A percentile compares a stretch with the other conserved stretches of the same genome.
Conservation (phyloP, 2,113 vertebrate genomes). For the Copsychus sechellarum region DNA sequence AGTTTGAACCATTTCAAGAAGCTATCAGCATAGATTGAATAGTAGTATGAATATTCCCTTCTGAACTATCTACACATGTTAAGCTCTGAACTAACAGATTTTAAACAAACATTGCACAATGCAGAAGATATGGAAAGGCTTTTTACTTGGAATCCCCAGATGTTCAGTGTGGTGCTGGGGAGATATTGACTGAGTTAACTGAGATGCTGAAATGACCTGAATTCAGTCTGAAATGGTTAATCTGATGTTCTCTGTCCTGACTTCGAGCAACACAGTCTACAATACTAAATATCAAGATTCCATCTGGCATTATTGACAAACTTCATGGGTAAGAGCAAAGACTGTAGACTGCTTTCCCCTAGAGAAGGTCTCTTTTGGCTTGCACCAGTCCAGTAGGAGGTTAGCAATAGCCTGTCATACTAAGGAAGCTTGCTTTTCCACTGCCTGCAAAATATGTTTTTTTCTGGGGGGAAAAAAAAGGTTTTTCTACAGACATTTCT, state of each 20-base stretch:
- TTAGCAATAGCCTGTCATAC: background rate
- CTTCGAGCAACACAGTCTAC: background rate
- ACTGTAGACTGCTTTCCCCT: background rate
- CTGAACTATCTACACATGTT: background rate
- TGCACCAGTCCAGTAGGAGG: background rate
- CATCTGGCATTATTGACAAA: background rate
- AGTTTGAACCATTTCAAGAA: background rate
- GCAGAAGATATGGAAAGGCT: background rate
- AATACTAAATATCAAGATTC: background rate
- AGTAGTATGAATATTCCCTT: background rate
- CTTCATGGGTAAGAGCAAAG: background rate
- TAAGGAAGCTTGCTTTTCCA: background rate
- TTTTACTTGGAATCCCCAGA: background rate
- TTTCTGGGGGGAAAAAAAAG: background rate
- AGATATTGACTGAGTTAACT: background rate
- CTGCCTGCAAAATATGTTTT: background rate
- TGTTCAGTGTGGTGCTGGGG: background rate
- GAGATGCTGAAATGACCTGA: background rate
- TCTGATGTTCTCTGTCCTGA: background rate
- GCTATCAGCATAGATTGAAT: background rate
- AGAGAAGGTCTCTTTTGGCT: background rate
- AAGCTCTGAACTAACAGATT: background rate
- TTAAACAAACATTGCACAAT: background rate
- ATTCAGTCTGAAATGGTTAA: background rate
- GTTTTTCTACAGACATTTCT: accelerated